A percentile compares a stretch with the other conserved stretches of the same genome.
Conservation (phyloP, 2,888 invertebrate species). For the Apeira syringaria region DNA sequence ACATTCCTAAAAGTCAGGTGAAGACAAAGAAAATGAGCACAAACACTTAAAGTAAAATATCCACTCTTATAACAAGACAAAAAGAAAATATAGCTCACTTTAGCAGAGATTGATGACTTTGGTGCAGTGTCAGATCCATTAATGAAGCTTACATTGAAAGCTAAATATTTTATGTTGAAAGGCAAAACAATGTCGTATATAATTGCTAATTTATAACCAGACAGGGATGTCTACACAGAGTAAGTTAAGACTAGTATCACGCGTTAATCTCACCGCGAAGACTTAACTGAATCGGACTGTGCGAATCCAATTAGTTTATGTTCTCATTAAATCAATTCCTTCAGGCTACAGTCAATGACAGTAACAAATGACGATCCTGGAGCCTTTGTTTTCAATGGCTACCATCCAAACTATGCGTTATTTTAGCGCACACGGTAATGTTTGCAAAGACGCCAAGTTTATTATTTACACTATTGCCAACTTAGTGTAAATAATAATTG, state of each 20-base stretch:
- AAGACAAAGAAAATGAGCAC: not conserved
- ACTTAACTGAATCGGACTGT: constrained; percentile 65
- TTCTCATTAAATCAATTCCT: constrained; percentile 76
- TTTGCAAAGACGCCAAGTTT: constrained; percentile 12
- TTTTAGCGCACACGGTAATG: constrained; percentile 49
- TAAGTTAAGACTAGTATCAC: constrained; percentile 48
- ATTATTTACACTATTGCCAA: no score
- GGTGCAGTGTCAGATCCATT: constrained; percentile 36
- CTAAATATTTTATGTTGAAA: constrained; percentile 57
- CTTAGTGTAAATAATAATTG: constrained; percentile 9
- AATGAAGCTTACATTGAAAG: constrained; percentile 41
- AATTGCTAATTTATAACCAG: constrained; percentile 62
- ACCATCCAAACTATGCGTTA: constrained; percentile 76
- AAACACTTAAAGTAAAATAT: constrained; percentile 1
- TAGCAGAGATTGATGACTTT: constrained; percentile 12
- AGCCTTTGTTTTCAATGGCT: constrained; percentile 73
- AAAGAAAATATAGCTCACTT: constrained; percentile 16
- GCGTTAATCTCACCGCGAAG: constrained; percentile 56
- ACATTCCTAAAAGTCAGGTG: not conserved
- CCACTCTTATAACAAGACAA: constrained; percentile 2
- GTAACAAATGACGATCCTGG: constrained; percentile 64
- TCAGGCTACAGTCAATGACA: constrained; percentile 55
- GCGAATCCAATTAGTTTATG: constrained; percentile 76
- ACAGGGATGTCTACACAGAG: constrained; percentile 47
- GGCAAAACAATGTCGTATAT: constrained; percentile 51